Evolutionary conservation across 2,113 vertebrate genomes (phyloP).

Genomic region (Ochotona princeps): DNA sequence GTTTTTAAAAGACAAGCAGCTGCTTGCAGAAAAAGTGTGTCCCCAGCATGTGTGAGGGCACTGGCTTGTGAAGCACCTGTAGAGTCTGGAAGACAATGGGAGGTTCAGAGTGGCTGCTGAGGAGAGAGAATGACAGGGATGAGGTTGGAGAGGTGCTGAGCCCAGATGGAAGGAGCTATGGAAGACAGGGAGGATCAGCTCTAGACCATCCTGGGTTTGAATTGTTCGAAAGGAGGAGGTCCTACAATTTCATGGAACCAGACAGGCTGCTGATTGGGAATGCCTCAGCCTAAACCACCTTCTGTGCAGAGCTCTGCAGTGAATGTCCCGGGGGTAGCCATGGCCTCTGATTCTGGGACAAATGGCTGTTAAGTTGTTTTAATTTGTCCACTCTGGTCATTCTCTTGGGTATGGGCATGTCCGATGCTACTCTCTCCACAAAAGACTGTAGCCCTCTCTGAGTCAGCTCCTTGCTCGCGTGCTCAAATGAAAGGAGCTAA

Average conservation of each 20-base stretch:
- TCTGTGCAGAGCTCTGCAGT: background rate
- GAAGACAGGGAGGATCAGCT: background rate
- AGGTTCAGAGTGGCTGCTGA: background rate
- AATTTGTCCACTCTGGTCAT: constrained; percentile 13
- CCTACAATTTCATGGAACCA: background rate
- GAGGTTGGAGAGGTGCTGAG: background rate
- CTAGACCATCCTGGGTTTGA: background rate
- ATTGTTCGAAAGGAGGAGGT: background rate
- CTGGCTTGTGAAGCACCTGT: too few species aligned
- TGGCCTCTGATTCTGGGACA: constrained; percentile 14
- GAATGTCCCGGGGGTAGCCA: constrained; percentile 10
- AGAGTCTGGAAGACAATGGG: background rate
- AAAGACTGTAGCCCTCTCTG: background rate
- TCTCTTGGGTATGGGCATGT: background rate
- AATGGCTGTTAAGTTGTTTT: background rate
- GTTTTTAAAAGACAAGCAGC: background rate
- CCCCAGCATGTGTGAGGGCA: background rate
- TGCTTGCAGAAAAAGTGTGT: background rate
- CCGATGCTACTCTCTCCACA: background rate
- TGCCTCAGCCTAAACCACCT: background rate
- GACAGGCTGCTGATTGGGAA: background rate
- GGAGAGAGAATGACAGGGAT: background rate
- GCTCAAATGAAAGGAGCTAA: constrained; percentile 76
- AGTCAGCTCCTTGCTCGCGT: constrained; percentile 17
- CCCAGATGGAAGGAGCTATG: background rate